Evolutionary conservation across 2,113 vertebrate species (phyloP), one percentile per base, ranked within the genome.

Genomic region (Panurus biarmicus): DNA sequence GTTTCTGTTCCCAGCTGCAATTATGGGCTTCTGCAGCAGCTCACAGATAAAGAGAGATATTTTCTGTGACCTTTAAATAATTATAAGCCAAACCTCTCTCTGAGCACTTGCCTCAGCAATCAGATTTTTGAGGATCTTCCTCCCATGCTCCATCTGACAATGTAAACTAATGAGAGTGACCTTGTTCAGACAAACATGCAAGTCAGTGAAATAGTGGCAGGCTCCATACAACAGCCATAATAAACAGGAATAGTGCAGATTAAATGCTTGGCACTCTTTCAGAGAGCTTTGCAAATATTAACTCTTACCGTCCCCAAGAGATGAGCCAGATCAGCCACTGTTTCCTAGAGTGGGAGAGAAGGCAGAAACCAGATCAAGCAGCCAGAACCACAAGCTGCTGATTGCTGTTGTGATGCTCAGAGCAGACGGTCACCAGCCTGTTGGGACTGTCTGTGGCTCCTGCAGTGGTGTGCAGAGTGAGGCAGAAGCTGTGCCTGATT

Each of bases 31-130:
- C 85, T 95, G 87, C 87, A 94, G 85, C 90, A 90, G 65, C 73
- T 91, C 57, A 65, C 36, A 80, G 93, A 93, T 88, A 92, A 88
- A 93, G 72, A 84, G 79, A 93, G 81, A 71, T 29, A 50, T 92
- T 88, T 96, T 87, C 79, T 88, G 75, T 93, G 93, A 88, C 93
- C 92, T 97, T 88, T 95, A 93, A 91, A 70, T 87, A 95, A 85
- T 85, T 74, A 71, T 45, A 91, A 95, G 85, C 67, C 60, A 20
- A 73, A 51, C 64, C 90, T 53, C 44, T 88, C 47, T 91, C 47
- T 90, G 64, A 94, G 82, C 81, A 90, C 47, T 95, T 91, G 67
- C 75, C 47, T 95, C 56, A 56, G 71, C 67, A 79, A 67, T 89
- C 89, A 93, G 82, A 90, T 95, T 94, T 94, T 94, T 83, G 82